Evolutionary conservation across 2,888 invertebrate genomes (phyloP).

Genomic region (Coleophora deauratella): DNA sequence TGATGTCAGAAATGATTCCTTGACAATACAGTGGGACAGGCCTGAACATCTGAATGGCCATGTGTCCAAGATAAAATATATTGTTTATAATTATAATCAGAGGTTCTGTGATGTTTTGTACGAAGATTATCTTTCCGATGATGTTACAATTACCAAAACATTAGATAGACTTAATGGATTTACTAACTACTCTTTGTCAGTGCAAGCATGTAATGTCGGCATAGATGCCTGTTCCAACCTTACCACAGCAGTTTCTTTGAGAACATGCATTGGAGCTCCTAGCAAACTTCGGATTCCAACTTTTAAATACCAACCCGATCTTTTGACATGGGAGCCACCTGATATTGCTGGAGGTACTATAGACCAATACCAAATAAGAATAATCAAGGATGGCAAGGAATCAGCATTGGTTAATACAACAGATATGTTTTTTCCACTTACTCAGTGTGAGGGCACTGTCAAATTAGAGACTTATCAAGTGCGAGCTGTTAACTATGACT

Average conservation of each 20-base stretch:
- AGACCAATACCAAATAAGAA: conserved; percentile 73
- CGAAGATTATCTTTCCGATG: conserved; percentile 30
- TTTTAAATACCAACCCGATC: conserved; percentile 36
- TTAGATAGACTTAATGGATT: conserved; percentile 70
- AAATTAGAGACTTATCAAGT: conserved; percentile 51
- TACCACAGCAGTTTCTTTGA: conserved; percentile 63
- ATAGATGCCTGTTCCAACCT: conserved; percentile 76
- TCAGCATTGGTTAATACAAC: conserved; percentile 40
- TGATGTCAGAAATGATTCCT: conserved; percentile 76
- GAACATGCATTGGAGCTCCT: conserved; percentile 77
- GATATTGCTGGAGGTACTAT: conserved; percentile 65
- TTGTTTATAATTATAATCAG: conserved; percentile 65
- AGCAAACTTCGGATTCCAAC: conserved; percentile 47
- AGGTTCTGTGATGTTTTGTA: conserved; percentile 22
- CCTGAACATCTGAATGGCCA: conserved; percentile 82
- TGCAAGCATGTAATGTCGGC: conserved; percentile 79
- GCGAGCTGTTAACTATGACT: conserved; percentile 56
- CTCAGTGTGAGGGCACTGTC: conserved; percentile 45
- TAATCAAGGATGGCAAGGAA: conserved; percentile 40
- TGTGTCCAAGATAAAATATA: conserved; percentile 74
- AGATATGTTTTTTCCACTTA: conserved; percentile 29
- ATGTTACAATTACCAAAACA: conserved; percentile 24
- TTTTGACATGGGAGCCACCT: conserved; percentile 69
- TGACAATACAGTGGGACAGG: conserved; percentile 78
- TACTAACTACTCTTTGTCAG: conserved; percentile 78